phyloP scores from a whole-genome alignment of 2,888 invertebrate genomes.

The Norana najaformis region DNA sequence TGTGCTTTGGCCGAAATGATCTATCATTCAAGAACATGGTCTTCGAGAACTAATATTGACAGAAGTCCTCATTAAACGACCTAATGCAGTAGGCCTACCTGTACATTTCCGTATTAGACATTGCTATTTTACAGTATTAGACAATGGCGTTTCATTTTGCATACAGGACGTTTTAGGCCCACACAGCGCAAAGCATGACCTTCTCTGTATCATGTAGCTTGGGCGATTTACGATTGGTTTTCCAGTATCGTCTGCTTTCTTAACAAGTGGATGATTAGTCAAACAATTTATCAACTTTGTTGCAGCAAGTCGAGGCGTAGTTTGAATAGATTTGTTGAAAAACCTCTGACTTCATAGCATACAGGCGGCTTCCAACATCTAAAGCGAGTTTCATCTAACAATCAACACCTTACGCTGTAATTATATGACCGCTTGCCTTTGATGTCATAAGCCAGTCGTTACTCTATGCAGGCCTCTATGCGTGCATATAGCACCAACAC shows the following conservation, averaged over 20 bases:
- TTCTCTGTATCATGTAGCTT: background rate
- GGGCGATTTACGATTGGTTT: background rate
- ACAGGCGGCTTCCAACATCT: background rate
- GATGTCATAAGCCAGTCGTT: background rate
- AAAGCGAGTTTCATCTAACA: background rate
- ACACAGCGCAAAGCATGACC: background rate
- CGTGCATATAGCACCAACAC: background rate
- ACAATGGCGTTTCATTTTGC: background rate
- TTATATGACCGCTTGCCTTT: background rate
- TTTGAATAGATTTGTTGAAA: background rate
- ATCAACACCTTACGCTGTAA: background rate
- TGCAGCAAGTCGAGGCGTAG: background rate
- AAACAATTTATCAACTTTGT: no score
- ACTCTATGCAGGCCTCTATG: background rate
- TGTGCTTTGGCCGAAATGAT: no score
- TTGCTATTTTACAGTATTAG: background rate
- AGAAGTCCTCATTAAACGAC: background rate
- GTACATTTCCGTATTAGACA: no score
- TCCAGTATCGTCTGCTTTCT: background rate
- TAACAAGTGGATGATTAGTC: no score
- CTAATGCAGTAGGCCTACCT: no score
- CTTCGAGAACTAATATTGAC: background rate
- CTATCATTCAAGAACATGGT: background rate
- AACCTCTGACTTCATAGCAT: background rate
- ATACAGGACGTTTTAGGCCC: background rate